Evolutionary conservation across 2,113 vertebrate genomes (phyloP).

Genomic region (Phrynosoma platyrhinos): DNA sequence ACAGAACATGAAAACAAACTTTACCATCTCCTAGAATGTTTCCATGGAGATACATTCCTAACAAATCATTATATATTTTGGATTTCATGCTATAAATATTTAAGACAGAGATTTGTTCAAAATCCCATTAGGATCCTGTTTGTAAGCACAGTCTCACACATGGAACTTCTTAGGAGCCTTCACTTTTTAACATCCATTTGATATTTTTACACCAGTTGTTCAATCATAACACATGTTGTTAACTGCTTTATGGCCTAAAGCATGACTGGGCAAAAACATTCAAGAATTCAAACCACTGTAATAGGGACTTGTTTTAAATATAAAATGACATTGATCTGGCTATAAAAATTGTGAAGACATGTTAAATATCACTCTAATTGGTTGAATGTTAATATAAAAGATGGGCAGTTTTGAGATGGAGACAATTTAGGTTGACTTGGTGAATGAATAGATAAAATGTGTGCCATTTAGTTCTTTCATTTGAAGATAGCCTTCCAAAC

Average conservation of each 20-base stretch:
- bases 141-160: not conserved
- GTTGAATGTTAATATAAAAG: too few species aligned
- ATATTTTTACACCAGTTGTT: not conserved
- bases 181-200: not conserved
- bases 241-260: not conserved
- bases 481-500: too few species aligned
- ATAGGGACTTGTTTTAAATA: too few species aligned
- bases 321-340: too few species aligned
- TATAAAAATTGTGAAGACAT: too few species aligned
- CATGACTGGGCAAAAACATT: not conserved
- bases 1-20: slow-evolving; percentile 30
- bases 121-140: fast-evolving
- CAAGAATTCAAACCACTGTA: too few species aligned
- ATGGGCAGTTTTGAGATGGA: too few species aligned
- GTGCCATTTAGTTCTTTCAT: too few species aligned
- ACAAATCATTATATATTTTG: not conserved
- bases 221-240: not conserved
- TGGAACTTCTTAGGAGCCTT: not conserved
- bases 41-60: slow-evolving; percentile 9
- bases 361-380: too few species aligned
- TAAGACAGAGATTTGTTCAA: fast-evolving
- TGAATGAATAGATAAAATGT: too few species aligned
- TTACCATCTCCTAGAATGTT: slow-evolving; percentile 16
- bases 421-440: too few species aligned
- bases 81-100: fast-evolving